Conservation (phyloP, 1,140 invertebrate species). For the Chionoecetes opilio region DNA sequence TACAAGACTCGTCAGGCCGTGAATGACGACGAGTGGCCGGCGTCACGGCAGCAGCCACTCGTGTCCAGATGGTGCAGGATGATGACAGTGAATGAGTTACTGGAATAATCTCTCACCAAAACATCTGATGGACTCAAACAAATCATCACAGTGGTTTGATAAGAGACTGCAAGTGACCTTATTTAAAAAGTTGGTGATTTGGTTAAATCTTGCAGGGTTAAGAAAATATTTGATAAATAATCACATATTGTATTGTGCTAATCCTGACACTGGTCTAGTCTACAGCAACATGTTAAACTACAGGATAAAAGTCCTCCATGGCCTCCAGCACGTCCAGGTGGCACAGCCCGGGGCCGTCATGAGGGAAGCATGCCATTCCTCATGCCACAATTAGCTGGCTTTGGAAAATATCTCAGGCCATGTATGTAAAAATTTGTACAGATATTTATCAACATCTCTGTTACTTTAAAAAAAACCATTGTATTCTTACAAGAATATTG, state of each 20-base stretch:
- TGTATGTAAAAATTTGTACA: constrained; percentile 55
- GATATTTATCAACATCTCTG: constrained; percentile 35
- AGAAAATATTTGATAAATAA: constrained; percentile 62
- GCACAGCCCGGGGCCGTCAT: constrained; percentile 53
- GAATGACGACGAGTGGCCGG: no score
- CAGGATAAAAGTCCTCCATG: constrained; percentile 58
- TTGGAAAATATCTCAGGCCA: constrained; percentile 44
- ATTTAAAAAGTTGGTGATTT: neutral
- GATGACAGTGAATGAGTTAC: neutral
- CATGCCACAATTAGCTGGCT: neutral
- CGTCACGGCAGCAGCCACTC: neutral
- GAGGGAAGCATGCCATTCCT: neutral
- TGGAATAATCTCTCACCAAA: neutral
- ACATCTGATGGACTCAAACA: neutral
- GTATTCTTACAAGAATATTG: constrained; percentile 34
- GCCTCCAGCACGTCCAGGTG: constrained; percentile 48
- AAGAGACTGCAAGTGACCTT: neutral
- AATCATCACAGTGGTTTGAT: neutral
- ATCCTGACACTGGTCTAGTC: constrained; percentile 71
- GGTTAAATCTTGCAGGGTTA: neutral
- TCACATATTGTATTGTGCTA: constrained; percentile 75
- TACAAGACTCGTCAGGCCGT: no score
- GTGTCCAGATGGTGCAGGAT: neutral
- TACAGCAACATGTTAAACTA: constrained; percentile 70
- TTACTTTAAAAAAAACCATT: constrained; percentile 40